phyloP scores from a whole-genome alignment of 2,888 invertebrate species.

The Orthosia incerta region DNA sequence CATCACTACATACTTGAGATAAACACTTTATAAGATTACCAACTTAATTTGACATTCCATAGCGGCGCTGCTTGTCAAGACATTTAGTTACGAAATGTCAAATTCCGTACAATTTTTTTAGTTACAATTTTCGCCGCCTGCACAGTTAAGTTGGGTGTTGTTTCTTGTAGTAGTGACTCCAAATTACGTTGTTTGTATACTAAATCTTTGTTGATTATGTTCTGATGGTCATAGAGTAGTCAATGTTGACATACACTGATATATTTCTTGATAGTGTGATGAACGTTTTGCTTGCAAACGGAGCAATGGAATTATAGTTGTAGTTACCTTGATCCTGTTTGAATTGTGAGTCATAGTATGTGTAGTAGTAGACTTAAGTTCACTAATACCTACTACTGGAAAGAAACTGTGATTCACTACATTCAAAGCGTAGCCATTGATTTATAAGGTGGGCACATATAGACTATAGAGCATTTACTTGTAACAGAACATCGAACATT shows the following conservation, averaged over 20 bases:
- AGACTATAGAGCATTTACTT: too few species aligned
- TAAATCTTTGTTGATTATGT: slow-evolving; percentile 41
- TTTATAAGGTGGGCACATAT: too few species aligned
- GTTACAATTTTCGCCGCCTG: slow-evolving; percentile 26
- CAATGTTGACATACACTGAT: slow-evolving; percentile 16
- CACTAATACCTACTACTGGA: background rate
- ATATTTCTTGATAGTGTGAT: slow-evolving; percentile 33
- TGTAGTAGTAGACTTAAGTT: slow-evolving; percentile 14
- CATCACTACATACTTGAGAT: slow-evolving; percentile 31
- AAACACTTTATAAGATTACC: slow-evolving; percentile 31
- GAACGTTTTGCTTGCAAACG: background rate
- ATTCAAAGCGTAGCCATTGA: background rate
- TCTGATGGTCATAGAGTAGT: slow-evolving; percentile 17
- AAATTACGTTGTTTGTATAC: slow-evolving; percentile 51
- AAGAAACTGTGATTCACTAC: slow-evolving; percentile 36
- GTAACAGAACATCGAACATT: too few species aligned
- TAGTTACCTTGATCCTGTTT: slow-evolving; percentile 42
- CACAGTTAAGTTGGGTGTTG: slow-evolving; percentile 3
- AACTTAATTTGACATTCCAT: slow-evolving; percentile 21
- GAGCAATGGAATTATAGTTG: slow-evolving; percentile 45
- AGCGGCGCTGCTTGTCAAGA: slow-evolving; percentile 38
- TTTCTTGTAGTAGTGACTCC: slow-evolving; percentile 20
- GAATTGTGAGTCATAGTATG: slow-evolving; percentile 35
- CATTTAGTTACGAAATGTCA: background rate
- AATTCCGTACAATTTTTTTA: slow-evolving; percentile 1